Percentiles rank a stretch among this genome's conserved stretches.
Evolutionary conservation across 2,113 vertebrate genomes (phyloP).

Genomic region (Strix aluco): DNA sequence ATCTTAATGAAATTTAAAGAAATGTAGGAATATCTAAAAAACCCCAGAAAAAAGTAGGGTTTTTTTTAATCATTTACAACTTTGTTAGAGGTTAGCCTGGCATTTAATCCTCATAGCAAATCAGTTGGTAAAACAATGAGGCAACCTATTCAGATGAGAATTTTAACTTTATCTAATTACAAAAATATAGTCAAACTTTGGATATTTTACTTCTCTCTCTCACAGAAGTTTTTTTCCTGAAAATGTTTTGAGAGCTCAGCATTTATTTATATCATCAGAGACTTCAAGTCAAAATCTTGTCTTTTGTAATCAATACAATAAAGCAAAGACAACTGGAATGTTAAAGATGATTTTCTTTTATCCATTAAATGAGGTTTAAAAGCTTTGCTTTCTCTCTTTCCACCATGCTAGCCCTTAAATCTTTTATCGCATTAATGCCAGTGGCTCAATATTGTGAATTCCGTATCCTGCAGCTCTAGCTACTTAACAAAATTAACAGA

Average conservation of each 20-base stretch:
- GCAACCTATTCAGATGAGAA: neutral
- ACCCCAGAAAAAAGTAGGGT: neutral
- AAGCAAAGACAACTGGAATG: neutral
- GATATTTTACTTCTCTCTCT: neutral
- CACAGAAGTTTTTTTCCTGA: neutral
- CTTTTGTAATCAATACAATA: neutral
- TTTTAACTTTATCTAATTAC: neutral
- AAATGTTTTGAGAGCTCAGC: neutral
- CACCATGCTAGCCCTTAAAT: neutral
- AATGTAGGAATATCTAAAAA: neutral
- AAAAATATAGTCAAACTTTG: neutral
- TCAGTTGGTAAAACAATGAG: neutral
- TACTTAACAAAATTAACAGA: constrained; percentile 9
- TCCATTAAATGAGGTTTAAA: constrained; percentile 9
- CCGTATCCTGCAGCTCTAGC: neutral
- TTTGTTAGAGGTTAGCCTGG: neutral
- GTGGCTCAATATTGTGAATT: constrained; percentile 19
- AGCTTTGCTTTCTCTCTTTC: neutral
- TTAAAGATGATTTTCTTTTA: neutral
- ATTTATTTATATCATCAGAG: neutral
- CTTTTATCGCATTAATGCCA: neutral
- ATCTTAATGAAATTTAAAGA: neutral
- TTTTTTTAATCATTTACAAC: neutral
- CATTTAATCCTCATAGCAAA: neutral
- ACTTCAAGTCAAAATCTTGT: neutral